Evolutionary conservation across 2,797 vertebrate genomes (phyloP), one percentile per base, ranked within the genome.

Genomic region (Gallinago nigripennis): DNA sequence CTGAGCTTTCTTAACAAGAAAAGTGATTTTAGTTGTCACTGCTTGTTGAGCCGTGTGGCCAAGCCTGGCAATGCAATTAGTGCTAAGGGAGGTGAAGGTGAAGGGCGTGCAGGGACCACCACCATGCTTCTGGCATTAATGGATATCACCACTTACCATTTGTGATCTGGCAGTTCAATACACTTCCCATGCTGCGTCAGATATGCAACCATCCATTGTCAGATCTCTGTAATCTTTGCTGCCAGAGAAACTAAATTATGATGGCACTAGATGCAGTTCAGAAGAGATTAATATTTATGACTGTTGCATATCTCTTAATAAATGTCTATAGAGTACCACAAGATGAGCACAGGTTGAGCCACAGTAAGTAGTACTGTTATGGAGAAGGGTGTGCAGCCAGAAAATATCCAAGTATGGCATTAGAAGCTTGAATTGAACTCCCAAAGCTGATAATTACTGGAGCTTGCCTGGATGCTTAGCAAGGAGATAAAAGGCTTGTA

Each of bases 241-340:
- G 86, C 57, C 77, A 84, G 57, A 84, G 88, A 28, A 75, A 9
- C 25, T 30, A 13, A 27, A 3, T 2, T 1, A 21, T 43, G 57
- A 31, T 0, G 0, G 57, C 9, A 11, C 35, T 45, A 70, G 23
- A 28, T 0, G 0, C 81, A 53, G 54, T 58, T 61, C 39, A 51
- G 72, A 30, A 60, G 61, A 84, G 54, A 39, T 1, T 8, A 65
- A 13, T 12, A 4, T 37, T 82, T 31, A 21, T 31, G 5, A 0
- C 12, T 33, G n/a, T 10, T 75, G 31, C 19, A 3, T 8, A 48
- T 50, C 43, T 71, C 65, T 68, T 28, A 78, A 51, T 66, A 68
- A 75, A 71, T 9, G 2, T 19, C 72, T 71, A 11, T 3, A 35
- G 28, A 27, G 30, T 1, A 17, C 12, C 60, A 69, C 3, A 27